phyloP scores from a whole-genome alignment of 2,113 vertebrate genomes.

The Malurus alboscapulatus region DNA sequence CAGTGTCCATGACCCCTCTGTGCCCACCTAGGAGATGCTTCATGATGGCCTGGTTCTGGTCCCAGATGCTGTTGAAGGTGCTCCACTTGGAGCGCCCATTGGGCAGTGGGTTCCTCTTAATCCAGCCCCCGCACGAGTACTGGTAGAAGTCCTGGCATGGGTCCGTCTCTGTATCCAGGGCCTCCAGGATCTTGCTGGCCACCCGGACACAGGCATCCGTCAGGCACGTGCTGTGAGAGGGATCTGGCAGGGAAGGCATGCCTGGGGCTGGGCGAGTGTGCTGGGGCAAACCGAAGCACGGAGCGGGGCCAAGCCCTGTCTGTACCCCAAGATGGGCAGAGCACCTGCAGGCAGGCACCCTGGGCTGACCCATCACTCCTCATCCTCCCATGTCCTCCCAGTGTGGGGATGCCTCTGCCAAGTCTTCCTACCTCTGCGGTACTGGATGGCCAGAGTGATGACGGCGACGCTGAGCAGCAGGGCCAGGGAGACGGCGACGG shows the following conservation, averaged over 20 bases:
- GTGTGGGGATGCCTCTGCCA: background rate
- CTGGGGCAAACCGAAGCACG: background rate
- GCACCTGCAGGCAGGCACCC: background rate
- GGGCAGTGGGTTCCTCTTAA: constrained; percentile 91
- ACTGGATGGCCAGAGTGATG: constrained; percentile 82
- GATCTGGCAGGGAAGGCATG: constrained; percentile 70
- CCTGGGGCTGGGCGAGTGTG: background rate
- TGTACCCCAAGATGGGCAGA: background rate
- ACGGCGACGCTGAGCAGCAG: constrained; percentile 83
- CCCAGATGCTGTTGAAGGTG: constrained; percentile 97
- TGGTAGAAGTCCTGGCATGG: constrained; percentile 98
- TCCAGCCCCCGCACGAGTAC: constrained; percentile 95
- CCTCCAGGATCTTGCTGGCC: constrained; percentile 91
- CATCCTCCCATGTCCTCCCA: rapidly evolving
- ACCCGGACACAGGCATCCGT: constrained; percentile 89
- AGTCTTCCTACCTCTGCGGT: constrained; percentile 76
- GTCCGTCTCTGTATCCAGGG: constrained; percentile 83
- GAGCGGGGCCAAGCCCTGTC: background rate
- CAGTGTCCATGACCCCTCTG: background rate
- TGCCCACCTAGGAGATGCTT: constrained; percentile 91
- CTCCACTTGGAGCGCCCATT: constrained; percentile 94
- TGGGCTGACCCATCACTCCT: background rate
- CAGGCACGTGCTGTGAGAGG: constrained; percentile 84
- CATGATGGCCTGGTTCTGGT: constrained; percentile 96
- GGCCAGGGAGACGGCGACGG: constrained; percentile 77